phyloP scores from a whole-genome alignment of 2,888 invertebrate species.

The Andrena hattorfiana region DNA sequence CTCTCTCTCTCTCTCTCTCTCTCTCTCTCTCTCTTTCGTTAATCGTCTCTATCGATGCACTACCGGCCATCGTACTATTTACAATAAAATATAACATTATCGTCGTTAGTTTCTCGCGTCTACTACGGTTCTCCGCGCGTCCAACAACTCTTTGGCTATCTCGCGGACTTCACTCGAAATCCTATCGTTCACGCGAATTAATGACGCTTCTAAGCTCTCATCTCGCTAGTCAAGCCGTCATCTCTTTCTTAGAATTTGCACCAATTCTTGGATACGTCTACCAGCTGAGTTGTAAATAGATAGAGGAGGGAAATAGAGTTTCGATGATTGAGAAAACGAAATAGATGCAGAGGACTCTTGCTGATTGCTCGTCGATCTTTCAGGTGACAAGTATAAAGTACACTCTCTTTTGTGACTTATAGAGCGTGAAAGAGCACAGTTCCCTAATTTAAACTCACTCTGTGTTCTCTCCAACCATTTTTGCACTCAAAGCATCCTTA shows the following conservation, averaged over 20 bases:
- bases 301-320: background rate
- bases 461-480: too few species aligned
- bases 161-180: constrained; percentile 2
- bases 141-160: constrained; percentile 21
- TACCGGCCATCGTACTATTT: constrained; percentile 37
- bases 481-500: too few species aligned
- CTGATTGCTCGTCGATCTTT: background rate
- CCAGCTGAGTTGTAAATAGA: background rate
- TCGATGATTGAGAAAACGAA: background rate
- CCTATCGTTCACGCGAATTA: background rate
- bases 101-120: background rate
- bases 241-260: background rate
- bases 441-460: too few species aligned
- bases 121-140: background rate
- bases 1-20: background rate
- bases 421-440: too few species aligned
- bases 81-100: constrained; percentile 50
- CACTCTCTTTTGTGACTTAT: too few species aligned
- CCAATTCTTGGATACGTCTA: background rate
- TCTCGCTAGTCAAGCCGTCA: background rate
- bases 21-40: background rate
- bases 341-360: background rate
- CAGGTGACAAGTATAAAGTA: too few species aligned
- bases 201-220: constrained; percentile 13
- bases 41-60: constrained; percentile 6